Conservation (phyloP, 92 coral and sea anemone genomes). For the Galaxea fascicularis region DNA sequence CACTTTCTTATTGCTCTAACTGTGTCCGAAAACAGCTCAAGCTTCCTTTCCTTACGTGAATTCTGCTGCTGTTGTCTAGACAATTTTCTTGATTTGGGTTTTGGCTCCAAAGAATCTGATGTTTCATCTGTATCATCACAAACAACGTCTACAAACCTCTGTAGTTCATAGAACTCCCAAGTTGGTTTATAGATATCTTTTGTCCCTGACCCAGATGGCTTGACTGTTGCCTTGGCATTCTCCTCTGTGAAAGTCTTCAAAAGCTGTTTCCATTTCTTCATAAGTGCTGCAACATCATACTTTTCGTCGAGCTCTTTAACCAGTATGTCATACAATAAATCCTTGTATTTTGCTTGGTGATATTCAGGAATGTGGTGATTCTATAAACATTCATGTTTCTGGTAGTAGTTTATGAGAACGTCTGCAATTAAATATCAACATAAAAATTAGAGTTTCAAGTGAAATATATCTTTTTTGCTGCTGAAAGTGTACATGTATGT, state of each 20-base stretch:
- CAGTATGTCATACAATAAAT: constrained; percentile 44
- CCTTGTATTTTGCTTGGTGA: constrained; percentile 51
- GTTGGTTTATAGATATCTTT: constrained; percentile 52
- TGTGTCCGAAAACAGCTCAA: constrained; percentile 64
- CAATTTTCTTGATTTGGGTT: constrained; percentile 51
- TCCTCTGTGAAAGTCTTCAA: constrained; percentile 51
- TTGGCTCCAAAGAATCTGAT: constrained; percentile 28
- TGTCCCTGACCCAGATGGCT: constrained; percentile 65
- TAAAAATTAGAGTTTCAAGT: constrained; percentile 8
- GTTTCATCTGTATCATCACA: constrained; percentile 60
- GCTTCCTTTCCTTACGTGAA: constrained; percentile 44
- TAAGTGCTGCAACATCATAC: constrained; percentile 37
- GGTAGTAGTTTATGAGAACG: constrained; percentile 40
- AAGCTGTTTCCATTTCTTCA: constrained; percentile 60
- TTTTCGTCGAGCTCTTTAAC: constrained; percentile 44
- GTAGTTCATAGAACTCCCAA: constrained; percentile 60
- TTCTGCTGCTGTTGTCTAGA: constrained; percentile 33
- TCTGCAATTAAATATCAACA: constrained; percentile 40
- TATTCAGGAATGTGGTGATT: constrained; percentile 45
- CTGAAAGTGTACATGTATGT: constrained; percentile 20
- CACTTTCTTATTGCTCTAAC: constrained; percentile 45
- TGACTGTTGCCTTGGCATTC: constrained; percentile 46
- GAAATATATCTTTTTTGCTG: constrained; percentile 5
- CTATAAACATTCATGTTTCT: constrained; percentile 54
- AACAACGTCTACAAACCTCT: constrained; percentile 43